phyloP scores from a whole-genome alignment of 2,888 invertebrate genomes.

The Thyatira batis region DNA sequence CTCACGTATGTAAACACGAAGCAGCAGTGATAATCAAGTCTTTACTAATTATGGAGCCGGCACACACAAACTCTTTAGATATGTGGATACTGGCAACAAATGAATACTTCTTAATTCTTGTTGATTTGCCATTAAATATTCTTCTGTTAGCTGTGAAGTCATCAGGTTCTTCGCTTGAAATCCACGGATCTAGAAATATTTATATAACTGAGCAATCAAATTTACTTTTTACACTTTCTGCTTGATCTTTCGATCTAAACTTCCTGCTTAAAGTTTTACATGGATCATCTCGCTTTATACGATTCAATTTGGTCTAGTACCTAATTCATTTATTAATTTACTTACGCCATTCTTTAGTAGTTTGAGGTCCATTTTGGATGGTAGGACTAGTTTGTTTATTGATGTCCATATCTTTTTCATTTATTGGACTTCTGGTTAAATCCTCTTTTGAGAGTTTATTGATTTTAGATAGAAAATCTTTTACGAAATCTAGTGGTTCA shows the following conservation, averaged over 20 bases:
- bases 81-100: conserved; percentile 45
- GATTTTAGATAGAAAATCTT: conserved; percentile 9
- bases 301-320: no score
- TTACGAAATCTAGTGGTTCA: conserved; percentile 8
- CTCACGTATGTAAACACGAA: conserved; percentile 49
- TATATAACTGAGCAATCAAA: no score
- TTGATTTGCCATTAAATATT: conserved; percentile 28
- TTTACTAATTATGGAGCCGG: conserved; percentile 42
- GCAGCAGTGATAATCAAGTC: conserved; percentile 48
- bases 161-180: conserved; percentile 6
- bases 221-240: no score
- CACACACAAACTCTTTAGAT: conserved; percentile 32
- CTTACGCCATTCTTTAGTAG: conserved; percentile 26
- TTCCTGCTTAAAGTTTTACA: no score
- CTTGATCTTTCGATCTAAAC: no score
- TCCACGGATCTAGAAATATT: not conserved
- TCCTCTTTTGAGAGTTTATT: conserved; percentile 9
- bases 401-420: not conserved
- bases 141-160: conserved; percentile 23
- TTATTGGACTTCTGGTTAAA: not conserved
- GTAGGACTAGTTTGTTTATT: not conserved
- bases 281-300: no score
- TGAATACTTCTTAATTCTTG: conserved; percentile 29
- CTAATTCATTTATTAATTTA: not conserved
- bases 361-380: not conserved